Evolutionary conservation across 23 tunicate genomes (phyloP), one percentile per base, ranked within the genome.

Genomic region (Phallusia fumigata): DNA sequence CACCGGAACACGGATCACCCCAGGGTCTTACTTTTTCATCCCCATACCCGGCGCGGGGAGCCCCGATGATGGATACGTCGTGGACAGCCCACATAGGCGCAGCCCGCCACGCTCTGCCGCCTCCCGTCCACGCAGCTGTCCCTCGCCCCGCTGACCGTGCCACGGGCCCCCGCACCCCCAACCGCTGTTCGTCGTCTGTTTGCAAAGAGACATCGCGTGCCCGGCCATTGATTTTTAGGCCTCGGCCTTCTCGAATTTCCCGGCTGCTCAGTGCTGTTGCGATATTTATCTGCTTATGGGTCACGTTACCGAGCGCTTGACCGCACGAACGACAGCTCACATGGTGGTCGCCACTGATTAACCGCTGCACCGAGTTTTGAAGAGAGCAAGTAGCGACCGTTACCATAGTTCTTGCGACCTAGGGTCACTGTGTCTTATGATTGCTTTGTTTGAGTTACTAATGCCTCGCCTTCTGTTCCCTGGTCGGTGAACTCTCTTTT

Each of bases 91-190:
- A 45, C 35, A 19, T 35, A 24, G 22, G 31, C 77, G 34, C 40
- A 30, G 2, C 22, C 77, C 77, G 33, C 13, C 69, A 58, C 16
- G 69, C 80, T 77, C 53, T 36, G 35, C 53, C 80, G 80, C 80
- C 80, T 45, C 53, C 80, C 22, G 80, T 77, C 52, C 52, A 35
- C 53, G 18, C 80, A 77, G 80, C 80, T 77, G 80, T 45, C 69
- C 69, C 26, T 28, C 77, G 45, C 77, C 33, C 77, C 77, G 12
- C 78, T 74, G 22, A 31, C 33, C 40, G 40, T 30, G n/a, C 45
- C 78, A 28, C 78, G 28, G 28, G 45, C 22, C 35, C 34, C 12
- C 33, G 34, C 78, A 15, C 40, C 78, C 78, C 45, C 45, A 19
- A 19, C 78, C 22, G 45, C 74, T 28, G 32, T 30, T 30, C 74